Base-by-base conservation (phyloP, 2,113 vertebrate genomes). In the Semnopithecus entellus region DNA sequence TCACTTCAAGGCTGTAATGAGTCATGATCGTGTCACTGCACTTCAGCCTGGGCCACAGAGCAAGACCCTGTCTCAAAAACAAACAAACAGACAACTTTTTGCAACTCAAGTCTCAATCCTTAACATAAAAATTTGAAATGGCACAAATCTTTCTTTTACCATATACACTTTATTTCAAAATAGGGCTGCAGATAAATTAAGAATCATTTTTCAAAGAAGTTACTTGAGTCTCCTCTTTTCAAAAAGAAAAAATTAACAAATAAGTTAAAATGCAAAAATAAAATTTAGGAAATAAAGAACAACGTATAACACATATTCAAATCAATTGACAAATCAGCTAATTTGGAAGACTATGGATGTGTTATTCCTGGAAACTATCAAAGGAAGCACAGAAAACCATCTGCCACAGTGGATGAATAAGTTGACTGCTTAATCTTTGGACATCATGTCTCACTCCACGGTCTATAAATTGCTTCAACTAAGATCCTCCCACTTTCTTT, bases 251-350 rank as follows among this genome's bases (percentile, higher is more conserved):
- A 64, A 93, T 35, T 25, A 91, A 66, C 50, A 17, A 87, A 95
- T 35, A 91, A 93, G 27, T 79, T 81, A 88, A 76, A 88, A 7
- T 43, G 20, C 5, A 92, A 88, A 95, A 97, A 72, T 57, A 11
- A 88, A 87, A 94, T 64, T 45, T n/a, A 87, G 76, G n/a, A 93
- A 82, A 83, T 84, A 92, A 94, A 66, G 6, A 93, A 75, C 23
- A 90, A 72, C 8, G 22, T 79, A 72, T 30, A 72, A 35, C 17
- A 79, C 73, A 25, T 86, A 94, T 50, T 30, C 17, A 73, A 89
- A 5, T 80, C 38, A 80, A 96, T 0, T 22, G 25, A 70, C 45
- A 86, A 27, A 68, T 61, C 4, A 88, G 8, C 16, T 92, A 48
- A 72, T 79, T 8, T 75, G 48, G 73, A 90, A 81, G 35, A 81